phyloP scores from a whole-genome alignment of 2,113 vertebrate genomes.

The Ciconia maguari region DNA sequence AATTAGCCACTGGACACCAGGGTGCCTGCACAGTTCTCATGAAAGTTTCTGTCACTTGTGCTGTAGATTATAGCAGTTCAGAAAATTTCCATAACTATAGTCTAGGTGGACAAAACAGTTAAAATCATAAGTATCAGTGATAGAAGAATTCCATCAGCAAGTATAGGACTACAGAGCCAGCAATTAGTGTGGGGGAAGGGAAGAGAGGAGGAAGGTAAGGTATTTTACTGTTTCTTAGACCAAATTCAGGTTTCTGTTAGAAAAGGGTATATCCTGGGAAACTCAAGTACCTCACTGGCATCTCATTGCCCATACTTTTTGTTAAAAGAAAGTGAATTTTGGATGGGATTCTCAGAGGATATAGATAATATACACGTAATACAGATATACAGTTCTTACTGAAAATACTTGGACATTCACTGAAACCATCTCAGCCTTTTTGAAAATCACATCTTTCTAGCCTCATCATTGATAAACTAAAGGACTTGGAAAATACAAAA shows the following conservation, averaged over 20 bases:
- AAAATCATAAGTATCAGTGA: not conserved
- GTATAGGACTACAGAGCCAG: not conserved
- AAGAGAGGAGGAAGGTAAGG: not conserved
- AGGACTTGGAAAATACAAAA: not conserved
- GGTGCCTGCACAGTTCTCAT: not conserved
- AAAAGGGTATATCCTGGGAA: not conserved
- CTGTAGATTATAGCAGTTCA: not conserved
- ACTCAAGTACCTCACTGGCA: not conserved
- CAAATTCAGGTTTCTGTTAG: not conserved
- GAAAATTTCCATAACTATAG: not conserved
- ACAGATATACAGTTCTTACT: not conserved
- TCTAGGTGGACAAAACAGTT: not conserved
- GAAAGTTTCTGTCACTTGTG: not conserved
- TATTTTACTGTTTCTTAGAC: not conserved
- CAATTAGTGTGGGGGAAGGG: not conserved
- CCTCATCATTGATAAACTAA: not conserved
- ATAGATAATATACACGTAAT: not conserved
- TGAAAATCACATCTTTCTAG: not conserved
- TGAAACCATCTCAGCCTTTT: not conserved
- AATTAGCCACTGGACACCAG: not conserved
- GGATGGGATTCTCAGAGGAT: not conserved
- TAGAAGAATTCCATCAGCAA: not conserved
- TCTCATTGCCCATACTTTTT: not conserved
- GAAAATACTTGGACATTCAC: not conserved
- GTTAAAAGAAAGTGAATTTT: not conserved